Evolutionary conservation across 2,888 invertebrate genomes (phyloP).

Genomic region (Drosophila paracracens): DNA sequence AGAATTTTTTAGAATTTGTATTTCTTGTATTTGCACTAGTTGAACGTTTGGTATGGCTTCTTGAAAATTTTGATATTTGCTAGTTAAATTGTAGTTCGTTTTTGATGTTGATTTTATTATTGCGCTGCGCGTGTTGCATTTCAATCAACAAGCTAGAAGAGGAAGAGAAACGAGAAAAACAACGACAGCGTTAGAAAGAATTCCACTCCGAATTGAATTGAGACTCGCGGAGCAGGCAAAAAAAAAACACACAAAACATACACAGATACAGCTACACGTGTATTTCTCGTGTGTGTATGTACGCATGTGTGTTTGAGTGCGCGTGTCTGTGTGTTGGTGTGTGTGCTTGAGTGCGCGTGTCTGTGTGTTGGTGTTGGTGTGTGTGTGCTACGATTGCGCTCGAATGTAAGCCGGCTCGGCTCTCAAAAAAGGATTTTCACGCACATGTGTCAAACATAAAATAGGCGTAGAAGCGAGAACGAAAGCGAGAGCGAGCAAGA

Average conservation of each 20-base stretch:
- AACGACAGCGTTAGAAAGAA: constrained; percentile 48
- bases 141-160: constrained; percentile 62
- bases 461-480: constrained; percentile 12
- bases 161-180: constrained; percentile 34
- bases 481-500: constrained; percentile 8
- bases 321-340: constrained; percentile 2
- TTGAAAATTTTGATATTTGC: constrained; percentile 56
- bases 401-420: constrained; percentile 16
- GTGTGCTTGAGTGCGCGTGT: neutral
- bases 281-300: constrained; percentile 13
- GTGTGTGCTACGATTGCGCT: constrained; percentile 11
- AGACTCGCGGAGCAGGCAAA: constrained; percentile 37
- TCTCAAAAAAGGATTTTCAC: constrained; percentile 62
- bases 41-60: constrained; percentile 44
- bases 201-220: constrained; percentile 18
- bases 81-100: constrained; percentile 41
- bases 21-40: constrained; percentile 49
- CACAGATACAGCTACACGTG: constrained; percentile 63
- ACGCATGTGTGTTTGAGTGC: neutral
- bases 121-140: constrained; percentile 70
- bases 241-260: constrained; percentile 10
- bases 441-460: constrained; percentile 65
- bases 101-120: constrained; percentile 49
- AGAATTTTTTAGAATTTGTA: constrained; percentile 30
- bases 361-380: constrained; percentile 8